A percentile compares a stretch with the other conserved stretches of the same genome.
These are phyloP conservation scores for Gambelia wislizenii DNA, from an alignment of 2,797 vertebrate species.

Conservation along the genomic window DNA sequence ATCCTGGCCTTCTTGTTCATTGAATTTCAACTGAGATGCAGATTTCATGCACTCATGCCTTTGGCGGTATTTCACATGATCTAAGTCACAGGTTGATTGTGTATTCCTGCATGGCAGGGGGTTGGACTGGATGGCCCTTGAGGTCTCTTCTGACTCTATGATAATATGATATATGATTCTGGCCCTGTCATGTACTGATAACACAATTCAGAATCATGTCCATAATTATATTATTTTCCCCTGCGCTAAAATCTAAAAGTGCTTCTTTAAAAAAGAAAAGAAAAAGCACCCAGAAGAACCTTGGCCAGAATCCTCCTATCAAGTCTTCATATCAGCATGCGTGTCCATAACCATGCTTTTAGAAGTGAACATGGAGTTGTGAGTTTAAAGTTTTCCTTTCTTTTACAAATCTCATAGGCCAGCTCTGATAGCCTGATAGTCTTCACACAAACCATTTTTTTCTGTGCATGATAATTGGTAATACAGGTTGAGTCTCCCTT, in stretches of 20 bases:
- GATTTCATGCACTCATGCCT: not conserved
- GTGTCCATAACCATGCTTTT: not conserved
- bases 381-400: not conserved
- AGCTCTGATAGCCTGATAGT: not conserved
- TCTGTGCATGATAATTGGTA: not conserved
- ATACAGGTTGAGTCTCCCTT: too few relatives aligned
- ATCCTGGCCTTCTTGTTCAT: not conserved
- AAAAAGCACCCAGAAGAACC: not conserved
- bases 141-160: too few relatives aligned
- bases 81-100: too few relatives aligned
- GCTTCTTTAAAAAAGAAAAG: not conserved
- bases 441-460: constrained; percentile 7
- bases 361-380: not conserved
- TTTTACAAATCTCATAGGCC: too few relatives aligned
- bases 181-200: not conserved
- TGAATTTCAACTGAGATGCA: constrained; percentile 20
- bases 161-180: too few relatives aligned
- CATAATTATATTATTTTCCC: not conserved
- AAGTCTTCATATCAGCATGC: not conserved
- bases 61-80: not conserved
- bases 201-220: not conserved
- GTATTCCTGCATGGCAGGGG: too few relatives aligned
- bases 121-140: too few relatives aligned
- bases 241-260: not conserved
- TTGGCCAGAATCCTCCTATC: not conserved